These are phyloP conservation scores for Laspeyria flexula DNA, from an alignment of 2,888 invertebrate species.

Conservation along the genomic window DNA sequence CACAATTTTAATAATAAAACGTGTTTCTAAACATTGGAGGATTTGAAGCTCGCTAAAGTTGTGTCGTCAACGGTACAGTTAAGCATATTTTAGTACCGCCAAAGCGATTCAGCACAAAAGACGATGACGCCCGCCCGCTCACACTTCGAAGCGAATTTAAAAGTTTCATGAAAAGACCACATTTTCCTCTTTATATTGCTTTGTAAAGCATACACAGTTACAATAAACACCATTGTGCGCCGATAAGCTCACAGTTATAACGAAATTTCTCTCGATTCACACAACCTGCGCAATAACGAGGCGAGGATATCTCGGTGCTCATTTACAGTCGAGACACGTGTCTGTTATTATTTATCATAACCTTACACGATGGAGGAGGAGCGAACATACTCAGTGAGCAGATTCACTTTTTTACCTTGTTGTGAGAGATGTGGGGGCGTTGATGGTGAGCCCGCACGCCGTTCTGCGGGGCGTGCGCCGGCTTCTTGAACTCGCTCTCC, in stretches of 20 bases:
- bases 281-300: constrained; percentile 34
- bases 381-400: constrained; percentile 23
- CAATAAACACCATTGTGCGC: constrained; percentile 52
- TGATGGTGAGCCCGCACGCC: constrained; percentile 73
- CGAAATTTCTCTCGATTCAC: constrained; percentile 44
- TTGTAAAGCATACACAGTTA: constrained; percentile 41
- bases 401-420: constrained; percentile 63
- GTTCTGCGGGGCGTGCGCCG: constrained; percentile 83
- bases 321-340: constrained; percentile 52
- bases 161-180: constrained; percentile 49
- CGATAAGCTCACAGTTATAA: constrained; percentile 35
- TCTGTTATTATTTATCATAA: constrained; percentile 53
- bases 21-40: constrained; percentile 21
- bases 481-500: constrained; percentile 88
- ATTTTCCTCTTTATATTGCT: constrained; percentile 47
- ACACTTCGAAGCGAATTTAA: constrained; percentile 42
- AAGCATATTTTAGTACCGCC: constrained; percentile 42
- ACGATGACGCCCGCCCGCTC: constrained; percentile 27
- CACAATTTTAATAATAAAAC: constrained; percentile 19
- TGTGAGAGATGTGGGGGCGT: constrained; percentile 68
- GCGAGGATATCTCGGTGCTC: constrained; percentile 25
- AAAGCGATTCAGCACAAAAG: constrained; percentile 38
- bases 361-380: constrained; percentile 22
- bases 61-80: constrained; percentile 29
- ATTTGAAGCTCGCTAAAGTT: constrained; percentile 38